Conservation (phyloP, 2,797 vertebrate genomes). For the Chloroceryle amazona region DNA sequence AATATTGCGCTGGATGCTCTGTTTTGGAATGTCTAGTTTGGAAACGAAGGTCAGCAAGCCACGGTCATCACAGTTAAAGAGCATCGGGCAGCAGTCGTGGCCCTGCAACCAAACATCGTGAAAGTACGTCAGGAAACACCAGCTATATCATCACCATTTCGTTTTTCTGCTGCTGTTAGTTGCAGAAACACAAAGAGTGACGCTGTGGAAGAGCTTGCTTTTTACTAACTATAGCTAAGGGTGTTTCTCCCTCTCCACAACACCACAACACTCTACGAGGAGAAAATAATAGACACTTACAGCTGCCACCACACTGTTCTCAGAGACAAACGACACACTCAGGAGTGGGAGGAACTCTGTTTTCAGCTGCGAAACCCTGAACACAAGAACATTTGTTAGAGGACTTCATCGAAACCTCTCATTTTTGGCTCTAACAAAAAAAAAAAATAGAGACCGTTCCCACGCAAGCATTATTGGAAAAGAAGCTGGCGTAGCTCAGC, state of each 20-base stretch:
- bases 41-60: conserved; percentile 93
- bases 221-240: neutral
- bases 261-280: neutral
- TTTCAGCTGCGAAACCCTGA: conserved; percentile 94
- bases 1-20: conserved; percentile 98
- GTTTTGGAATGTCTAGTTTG: conserved; percentile 98
- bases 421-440: neutral
- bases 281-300: conserved; percentile 83
- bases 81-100: conserved; percentile 98
- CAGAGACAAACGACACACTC: conserved; percentile 95
- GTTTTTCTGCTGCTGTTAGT: neutral
- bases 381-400: conserved; percentile 76
- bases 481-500: neutral
- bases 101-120: conserved; percentile 81
- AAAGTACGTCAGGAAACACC: neutral
- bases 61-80: conserved; percentile 95
- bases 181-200: neutral
- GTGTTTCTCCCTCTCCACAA: neutral
- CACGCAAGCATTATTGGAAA: neutral
- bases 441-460: neutral
- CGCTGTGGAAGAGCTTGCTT: neutral
- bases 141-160: neutral
- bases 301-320: conserved; percentile 96
- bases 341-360: conserved; percentile 97
- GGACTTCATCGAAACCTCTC: neutral